A percentile compares a stretch with the other conserved stretches of the same genome.
These are phyloP conservation scores for Pseudochromis fuscus DNA, from an alignment of 2,797 vertebrate genomes.

Conservation along the genomic window DNA sequence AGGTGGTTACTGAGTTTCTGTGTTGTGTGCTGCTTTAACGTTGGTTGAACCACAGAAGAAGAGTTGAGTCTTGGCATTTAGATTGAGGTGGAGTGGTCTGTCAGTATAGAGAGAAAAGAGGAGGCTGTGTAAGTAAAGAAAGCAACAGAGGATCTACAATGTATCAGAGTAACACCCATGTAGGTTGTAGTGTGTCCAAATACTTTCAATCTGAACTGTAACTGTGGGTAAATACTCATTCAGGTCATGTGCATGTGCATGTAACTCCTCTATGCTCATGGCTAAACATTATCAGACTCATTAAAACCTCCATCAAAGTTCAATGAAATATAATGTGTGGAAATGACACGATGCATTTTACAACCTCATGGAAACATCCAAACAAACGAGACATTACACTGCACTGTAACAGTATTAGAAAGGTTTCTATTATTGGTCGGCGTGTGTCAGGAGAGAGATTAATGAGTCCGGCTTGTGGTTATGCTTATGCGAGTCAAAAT, in stretches of 20 bases:
- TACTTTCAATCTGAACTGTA: not conserved
- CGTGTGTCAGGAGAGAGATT: conserved; percentile 11
- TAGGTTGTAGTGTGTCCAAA: not conserved
- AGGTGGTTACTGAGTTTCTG: too few species aligned
- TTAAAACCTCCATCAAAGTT: conserved; percentile 68
- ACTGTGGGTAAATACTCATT: not conserved
- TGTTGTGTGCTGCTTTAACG: too few species aligned
- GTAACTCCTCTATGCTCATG: not conserved
- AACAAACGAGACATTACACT: conserved; percentile 10
- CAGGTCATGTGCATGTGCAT: not conserved
- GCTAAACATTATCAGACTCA: conserved; percentile 45
- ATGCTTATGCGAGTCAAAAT: not conserved
- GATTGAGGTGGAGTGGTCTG: too few species aligned
- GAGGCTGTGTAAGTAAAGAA: not conserved
- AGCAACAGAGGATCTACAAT: not conserved
- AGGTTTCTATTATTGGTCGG: conserved; percentile 2
- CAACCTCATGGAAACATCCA: not conserved
- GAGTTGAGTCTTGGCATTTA: too few species aligned
- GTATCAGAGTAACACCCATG: not conserved
- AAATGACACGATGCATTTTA: conserved; percentile 39
- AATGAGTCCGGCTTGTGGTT: conserved; percentile 5
- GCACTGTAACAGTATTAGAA: not conserved
- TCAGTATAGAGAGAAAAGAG: too few species aligned
- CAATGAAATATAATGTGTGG: conserved; percentile 64
- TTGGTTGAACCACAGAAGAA: too few species aligned